Evolutionary conservation across 2,113 vertebrate species (phyloP).

Genomic region (Solenodon paradoxus): DNA sequence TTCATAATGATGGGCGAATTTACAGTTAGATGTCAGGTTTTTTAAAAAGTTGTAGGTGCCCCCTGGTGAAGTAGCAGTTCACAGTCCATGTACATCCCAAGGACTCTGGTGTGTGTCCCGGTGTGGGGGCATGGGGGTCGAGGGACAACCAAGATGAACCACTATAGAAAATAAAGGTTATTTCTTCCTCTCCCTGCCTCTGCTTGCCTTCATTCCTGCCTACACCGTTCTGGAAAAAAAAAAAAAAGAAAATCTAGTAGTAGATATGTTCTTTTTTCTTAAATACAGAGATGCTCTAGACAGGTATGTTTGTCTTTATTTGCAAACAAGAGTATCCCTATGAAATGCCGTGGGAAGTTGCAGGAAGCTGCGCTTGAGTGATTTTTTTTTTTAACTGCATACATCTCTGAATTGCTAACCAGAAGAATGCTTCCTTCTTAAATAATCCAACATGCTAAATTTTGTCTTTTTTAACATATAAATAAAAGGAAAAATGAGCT

Average conservation of each 20-base stretch:
- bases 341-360: neutral
- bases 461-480: neutral
- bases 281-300: neutral
- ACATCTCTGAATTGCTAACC: neutral
- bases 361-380: neutral
- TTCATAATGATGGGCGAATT: neutral
- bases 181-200: no score
- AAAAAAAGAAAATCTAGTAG: neutral
- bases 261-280: neutral
- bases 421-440: neutral
- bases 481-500: neutral
- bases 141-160: no score
- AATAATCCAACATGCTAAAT: neutral
- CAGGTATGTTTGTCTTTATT: neutral
- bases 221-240: no score
- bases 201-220: no score
- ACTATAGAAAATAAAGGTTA: no score
- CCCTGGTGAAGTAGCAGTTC: no score
- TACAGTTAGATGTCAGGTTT: neutral
- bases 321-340: neutral
- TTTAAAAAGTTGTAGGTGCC: neutral
- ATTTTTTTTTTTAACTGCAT: neutral
- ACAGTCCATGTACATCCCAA: no score
- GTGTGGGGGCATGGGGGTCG: no score
- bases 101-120: no score